These are phyloP conservation scores for Serripes groenlandicus DNA, from an alignment of 2,888 invertebrate species.

Conservation along the genomic window DNA sequence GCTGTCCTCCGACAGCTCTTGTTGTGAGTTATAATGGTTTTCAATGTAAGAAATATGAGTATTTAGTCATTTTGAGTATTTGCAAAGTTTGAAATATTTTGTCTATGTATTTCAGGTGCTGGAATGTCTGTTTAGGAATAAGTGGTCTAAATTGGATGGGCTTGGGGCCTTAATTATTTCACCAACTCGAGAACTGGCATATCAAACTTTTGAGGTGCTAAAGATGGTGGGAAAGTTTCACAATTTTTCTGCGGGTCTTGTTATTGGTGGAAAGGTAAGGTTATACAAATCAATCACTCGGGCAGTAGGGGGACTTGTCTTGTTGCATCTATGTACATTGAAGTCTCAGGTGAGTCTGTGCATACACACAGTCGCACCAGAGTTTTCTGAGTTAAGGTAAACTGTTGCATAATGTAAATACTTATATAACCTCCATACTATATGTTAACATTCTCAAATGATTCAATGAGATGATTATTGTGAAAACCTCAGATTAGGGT, in stretches of 20 bases:
- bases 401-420: too few relatives aligned
- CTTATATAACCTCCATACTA: too few relatives aligned
- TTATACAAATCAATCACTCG: too few relatives aligned
- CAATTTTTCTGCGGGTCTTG: conserved; percentile 97
- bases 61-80: background rate
- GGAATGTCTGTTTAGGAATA: conserved; percentile 90
- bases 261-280: conserved; percentile 90
- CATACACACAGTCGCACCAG: too few relatives aligned
- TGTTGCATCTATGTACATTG: too few relatives aligned
- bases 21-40: background rate
- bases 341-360: too few relatives aligned
- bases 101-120: conserved; percentile 84
- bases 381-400: too few relatives aligned
- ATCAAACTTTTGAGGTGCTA: conserved; percentile 97
- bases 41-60: background rate
- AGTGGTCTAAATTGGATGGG: conserved; percentile 96
- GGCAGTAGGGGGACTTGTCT: too few relatives aligned
- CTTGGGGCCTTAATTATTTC: conserved; percentile 98
- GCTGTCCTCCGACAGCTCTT: too few relatives aligned
- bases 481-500: too few relatives aligned
- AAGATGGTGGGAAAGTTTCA: conserved; percentile 95
- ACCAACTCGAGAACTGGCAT: conserved; percentile 98
- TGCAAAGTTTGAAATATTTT: background rate
- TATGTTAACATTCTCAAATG: too few relatives aligned
- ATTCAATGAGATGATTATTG: too few relatives aligned